Base-by-base conservation (phyloP, 2,888 invertebrate species). In the Megamerina dolium region DNA sequence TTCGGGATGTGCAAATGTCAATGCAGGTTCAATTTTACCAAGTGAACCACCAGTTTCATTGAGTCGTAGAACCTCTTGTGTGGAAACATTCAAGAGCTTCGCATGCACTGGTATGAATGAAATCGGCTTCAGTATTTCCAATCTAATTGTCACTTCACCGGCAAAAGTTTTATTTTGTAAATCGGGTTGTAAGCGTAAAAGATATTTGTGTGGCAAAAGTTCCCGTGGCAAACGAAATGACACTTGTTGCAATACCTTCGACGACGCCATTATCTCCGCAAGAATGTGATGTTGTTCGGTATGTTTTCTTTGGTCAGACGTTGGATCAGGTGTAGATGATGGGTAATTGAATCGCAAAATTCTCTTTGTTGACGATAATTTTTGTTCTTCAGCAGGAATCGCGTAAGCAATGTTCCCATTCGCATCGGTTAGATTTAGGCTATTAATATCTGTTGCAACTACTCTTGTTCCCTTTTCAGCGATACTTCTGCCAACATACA, bases 171-270 rank as follows among this genome's bases (percentile, higher is more conserved):
- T 79, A n/a, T 68, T 68, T 12, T 71, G 67, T 37, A 87, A 73
- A 60, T 83, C 74, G 0, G 86, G 85, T 42, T 77, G 73, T 40
- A 86, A 66, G 13, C 72, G 75, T 5, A 87, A 63, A 41, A 82
- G 78, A 58, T 87, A 87, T 45, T 77, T 76, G 3, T 75, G 49
- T 0, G 86, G 85, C 13, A 68, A 66, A 1, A 82, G 73, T 36
- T 77, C 74, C 8, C 69, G 65, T 1, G 83, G 79, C 37, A 87
- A 68, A 31, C 84, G 76, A 51, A 73, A 75, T 13, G 64, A 58
- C 32, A 74, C 46, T 30, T 70, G 64, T 1, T 66, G 48, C 14
- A 68, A 49, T 10, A 66, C 50, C 45, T 68, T 68, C 14, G 70
- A 71, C n/a, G 63, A 58, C 20, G 58, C 56, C 49, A 55, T 56